These are phyloP conservation scores for Parambassis ranga DNA, from an alignment of 2,797 vertebrate genomes.

Conservation along the genomic window DNA sequence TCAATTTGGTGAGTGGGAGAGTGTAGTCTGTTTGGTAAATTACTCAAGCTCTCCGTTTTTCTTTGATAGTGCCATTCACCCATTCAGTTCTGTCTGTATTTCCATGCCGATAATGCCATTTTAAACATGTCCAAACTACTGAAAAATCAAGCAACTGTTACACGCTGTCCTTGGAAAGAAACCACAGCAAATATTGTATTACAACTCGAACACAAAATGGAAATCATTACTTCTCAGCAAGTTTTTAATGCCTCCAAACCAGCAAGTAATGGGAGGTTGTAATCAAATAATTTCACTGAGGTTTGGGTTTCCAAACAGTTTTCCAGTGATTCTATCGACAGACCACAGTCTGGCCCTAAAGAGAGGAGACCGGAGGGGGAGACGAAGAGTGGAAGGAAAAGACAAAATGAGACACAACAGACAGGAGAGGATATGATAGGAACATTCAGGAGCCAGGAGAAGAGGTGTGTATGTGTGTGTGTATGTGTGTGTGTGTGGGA, in stretches of 20 bases:
- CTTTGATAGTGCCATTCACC: conserved; percentile 5
- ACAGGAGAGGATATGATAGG: conserved; percentile 5
- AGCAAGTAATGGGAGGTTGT: conserved; percentile 73
- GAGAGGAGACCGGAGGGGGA: conserved; percentile 17
- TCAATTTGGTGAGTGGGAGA: conserved; percentile 24
- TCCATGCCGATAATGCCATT: conserved; percentile 41
- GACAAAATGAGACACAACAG: conserved; percentile 9
- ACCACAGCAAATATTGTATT: conserved; percentile 62
- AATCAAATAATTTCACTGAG: conserved; percentile 74
- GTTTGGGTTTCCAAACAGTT: conserved; percentile 74
- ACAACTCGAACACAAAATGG: conserved; percentile 71
- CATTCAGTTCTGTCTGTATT: conserved; percentile 20
- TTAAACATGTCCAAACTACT: conserved; percentile 41
- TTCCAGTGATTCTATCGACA: conserved; percentile 71
- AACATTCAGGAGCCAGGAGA: conserved; percentile 4
- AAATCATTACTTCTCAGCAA: conserved; percentile 71
- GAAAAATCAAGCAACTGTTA: conserved; percentile 44
- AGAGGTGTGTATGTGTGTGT: neutral
- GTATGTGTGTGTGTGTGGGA: conserved; percentile 2
- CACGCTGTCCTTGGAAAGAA: conserved; percentile 48
- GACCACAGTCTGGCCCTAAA: conserved; percentile 67
- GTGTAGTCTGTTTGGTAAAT: conserved; percentile 48
- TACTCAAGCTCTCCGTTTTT: conserved; percentile 59
- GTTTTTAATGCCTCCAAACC: conserved; percentile 71
- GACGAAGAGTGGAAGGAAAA: neutral